Conservation (phyloP, 2,797 vertebrate species). For the Rhynchonycteris naso region DNA sequence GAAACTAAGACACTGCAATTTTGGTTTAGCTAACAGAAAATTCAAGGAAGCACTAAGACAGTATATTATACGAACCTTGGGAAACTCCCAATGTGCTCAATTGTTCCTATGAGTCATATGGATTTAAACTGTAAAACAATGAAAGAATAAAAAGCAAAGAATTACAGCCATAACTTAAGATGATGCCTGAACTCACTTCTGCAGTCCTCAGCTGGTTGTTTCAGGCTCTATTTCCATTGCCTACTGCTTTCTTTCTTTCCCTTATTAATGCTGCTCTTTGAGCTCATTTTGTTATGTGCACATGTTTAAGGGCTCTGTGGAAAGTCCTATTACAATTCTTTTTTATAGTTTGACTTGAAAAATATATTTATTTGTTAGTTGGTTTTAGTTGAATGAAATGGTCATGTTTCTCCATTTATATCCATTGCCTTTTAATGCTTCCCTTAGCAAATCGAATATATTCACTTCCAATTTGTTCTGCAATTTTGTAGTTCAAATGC, state of each 20-base stretch:
- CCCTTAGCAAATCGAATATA: constrained; percentile 31
- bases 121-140: neutral
- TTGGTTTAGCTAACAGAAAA: neutral
- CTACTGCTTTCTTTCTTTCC: neutral
- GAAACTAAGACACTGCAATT: neutral
- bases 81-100: neutral
- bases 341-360: constrained; percentile 23
- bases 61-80: neutral
- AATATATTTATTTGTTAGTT: neutral
- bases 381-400: neutral
- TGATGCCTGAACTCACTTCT: neutral
- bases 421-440: constrained; percentile 18
- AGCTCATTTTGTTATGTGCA: neutral
- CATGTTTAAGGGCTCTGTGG: neutral
- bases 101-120: neutral
- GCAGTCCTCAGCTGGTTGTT: neutral
- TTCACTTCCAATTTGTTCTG: neutral
- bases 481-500: constrained; percentile 35
- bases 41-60: neutral
- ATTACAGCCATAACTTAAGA: neutral
- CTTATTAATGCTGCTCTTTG: neutral
- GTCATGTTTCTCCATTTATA: constrained; percentile 9
- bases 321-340: neutral
- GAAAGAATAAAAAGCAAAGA: neutral
- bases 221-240: neutral